Conservation (phyloP, 2,797 vertebrate genomes). For the Oreochromis mossambicus region DNA sequence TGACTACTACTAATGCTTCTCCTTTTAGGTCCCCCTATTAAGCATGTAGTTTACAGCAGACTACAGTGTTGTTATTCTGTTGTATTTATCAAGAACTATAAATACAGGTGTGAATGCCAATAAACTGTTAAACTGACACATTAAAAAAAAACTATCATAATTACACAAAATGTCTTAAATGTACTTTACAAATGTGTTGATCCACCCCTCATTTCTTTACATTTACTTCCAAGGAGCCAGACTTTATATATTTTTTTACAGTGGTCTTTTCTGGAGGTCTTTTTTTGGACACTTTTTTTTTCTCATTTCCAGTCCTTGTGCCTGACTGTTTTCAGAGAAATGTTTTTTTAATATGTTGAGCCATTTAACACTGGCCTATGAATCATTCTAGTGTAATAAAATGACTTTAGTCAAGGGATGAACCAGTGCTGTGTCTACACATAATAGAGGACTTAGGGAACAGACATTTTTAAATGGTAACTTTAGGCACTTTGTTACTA, state of each 20-base stretch:
- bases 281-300: not conserved
- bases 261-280: not conserved
- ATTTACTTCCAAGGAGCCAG: not conserved
- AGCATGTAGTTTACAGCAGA: not conserved
- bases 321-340: not conserved
- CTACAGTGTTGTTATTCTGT: not conserved
- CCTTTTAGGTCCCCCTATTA: not conserved
- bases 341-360: not conserved
- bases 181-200: not conserved
- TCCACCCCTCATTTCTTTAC: not conserved
- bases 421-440: not conserved
- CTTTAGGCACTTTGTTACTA: not conserved
- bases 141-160: not conserved
- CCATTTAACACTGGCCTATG: not conserved
- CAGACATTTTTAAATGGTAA: not conserved
- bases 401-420: not conserved
- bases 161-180: not conserved
- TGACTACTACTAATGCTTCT: not conserved
- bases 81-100: not conserved
- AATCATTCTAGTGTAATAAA: not conserved
- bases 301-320: not conserved
- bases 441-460: not conserved
- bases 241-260: not conserved
- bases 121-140: not conserved
- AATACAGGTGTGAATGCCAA: not conserved